A percentile compares a stretch with the other conserved stretches of the same genome.
phyloP scores from a whole-genome alignment of 2,113 vertebrate species.

The Canis aureus region DNA sequence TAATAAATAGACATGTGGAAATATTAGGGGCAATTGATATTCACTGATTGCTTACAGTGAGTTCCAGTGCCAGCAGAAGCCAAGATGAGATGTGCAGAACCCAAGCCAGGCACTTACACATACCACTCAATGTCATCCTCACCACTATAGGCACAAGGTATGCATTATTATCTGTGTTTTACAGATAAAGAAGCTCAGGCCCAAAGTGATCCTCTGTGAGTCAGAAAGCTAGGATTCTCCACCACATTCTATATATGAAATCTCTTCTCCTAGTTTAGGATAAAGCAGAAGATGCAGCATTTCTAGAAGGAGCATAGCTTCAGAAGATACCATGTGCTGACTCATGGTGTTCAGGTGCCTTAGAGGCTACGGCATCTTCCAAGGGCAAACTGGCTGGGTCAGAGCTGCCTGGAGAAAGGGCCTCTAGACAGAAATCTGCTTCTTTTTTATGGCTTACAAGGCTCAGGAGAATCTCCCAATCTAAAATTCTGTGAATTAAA shows the following conservation, averaged over 20 bases:
- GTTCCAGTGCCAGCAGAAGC: background rate
- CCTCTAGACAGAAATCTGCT: background rate
- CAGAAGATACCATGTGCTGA: background rate
- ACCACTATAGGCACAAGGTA: background rate
- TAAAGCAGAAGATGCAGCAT: background rate
- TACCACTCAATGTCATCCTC: background rate
- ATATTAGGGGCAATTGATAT: background rate
- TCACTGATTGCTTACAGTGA: background rate
- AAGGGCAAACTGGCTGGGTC: background rate
- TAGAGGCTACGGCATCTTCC: background rate
- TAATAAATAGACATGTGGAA: background rate
- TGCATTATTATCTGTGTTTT: background rate
- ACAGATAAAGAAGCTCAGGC: background rate
- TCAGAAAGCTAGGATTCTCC: background rate
- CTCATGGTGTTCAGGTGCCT: background rate
- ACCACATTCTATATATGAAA: background rate
- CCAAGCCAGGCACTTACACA: rapidly evolving
- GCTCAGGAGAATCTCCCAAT: background rate
- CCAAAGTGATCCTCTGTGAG: background rate
- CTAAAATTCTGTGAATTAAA: constrained; percentile 47
- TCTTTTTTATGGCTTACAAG: background rate
- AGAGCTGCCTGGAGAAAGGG: background rate
- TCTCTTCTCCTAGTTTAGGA: background rate
- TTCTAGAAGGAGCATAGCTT: background rate
- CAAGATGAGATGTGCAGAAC: background rate